Evolutionary conservation across 2,113 vertebrate genomes (phyloP).

Genomic region (Grallaria varia): DNA sequence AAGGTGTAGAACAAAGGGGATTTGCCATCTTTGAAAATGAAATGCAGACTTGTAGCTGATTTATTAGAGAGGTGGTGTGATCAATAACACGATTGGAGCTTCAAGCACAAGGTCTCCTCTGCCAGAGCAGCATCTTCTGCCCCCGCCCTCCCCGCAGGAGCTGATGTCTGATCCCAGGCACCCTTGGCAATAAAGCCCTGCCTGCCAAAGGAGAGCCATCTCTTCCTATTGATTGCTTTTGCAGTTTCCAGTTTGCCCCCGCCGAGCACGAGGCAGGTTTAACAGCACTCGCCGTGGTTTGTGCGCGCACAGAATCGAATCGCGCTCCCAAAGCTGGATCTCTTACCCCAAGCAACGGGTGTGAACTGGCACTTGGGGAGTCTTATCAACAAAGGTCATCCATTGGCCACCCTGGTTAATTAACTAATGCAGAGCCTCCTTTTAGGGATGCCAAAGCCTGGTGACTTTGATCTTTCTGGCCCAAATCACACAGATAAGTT

Average conservation of each 20-base stretch:
- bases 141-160: background rate
- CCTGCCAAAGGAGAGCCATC: background rate
- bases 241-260: background rate
- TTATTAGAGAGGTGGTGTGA: slow-evolving; percentile 34
- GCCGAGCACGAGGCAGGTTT: background rate
- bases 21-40: slow-evolving; percentile 46
- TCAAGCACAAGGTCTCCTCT: slow-evolving; percentile 6
- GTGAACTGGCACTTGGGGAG: background rate
- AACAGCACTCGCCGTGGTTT: background rate
- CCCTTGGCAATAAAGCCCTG: background rate
- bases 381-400: background rate
- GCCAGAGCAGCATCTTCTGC: background rate
- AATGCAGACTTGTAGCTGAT: slow-evolving; percentile 39
- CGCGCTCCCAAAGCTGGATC: background rate
- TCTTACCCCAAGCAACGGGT: background rate
- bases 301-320: background rate
- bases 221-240: background rate
- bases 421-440: background rate
- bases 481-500: background rate
- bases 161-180: background rate
- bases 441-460: background rate
- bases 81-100: slow-evolving; percentile 51
- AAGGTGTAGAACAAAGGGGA: slow-evolving; percentile 35
- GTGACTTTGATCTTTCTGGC: background rate
- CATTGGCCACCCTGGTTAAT: background rate